Base-by-base conservation (phyloP, 2,113 vertebrate species). In the Pristiophorus japonicus region DNA sequence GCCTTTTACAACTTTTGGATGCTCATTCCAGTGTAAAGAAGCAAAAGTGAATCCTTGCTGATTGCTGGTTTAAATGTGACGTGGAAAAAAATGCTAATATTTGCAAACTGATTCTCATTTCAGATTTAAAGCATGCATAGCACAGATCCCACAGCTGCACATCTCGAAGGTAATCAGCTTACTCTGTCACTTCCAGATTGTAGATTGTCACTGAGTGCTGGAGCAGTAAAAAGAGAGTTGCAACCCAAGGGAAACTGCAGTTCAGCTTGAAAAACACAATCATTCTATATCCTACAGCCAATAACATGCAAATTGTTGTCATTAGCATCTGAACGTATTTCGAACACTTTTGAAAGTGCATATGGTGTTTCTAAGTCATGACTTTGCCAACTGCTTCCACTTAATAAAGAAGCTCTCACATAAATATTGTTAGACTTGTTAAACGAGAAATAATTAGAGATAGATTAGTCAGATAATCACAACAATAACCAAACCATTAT, bases 191-290 rank as follows among this genome's bases (percentile, higher is more conserved):
- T 92, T 63, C 59, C 34, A 65, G 30, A 18, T 92, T 63, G 88
- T 62, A 63, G 34, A 38, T 92, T 92, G 59, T 22, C n/a, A 42
- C 59, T 63, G 88, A 38, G 55, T 42, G 59, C 87, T 24, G 55
- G 59, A 63, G 88, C n/a, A 24, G n/a, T 92, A 63, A 38, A 38
- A 3, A 22, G 88, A 63, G 30, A 63, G 63, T 63, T 63, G 4
- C n/a, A 63, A 63, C 62, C 88, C 10, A 34, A 63, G 59, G 88
- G 59, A 63, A 63, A 38, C 55, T 59, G 8, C 45, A 88, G 34
- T 91, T 91, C 51, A 91, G 34, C 51, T 91, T 91, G 62, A 62
- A 91, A 91, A 59, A 27, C 63, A 94, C 12, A 70, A 73, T 94
- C 16, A 94, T 67, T 45, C 65, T 34, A 45, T 3, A 47, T 70